Percentiles rank a stretch among this genome's conserved stretches.
phyloP scores from a whole-genome alignment of 2,113 vertebrate species.

The Leptocoma aspasia region DNA sequence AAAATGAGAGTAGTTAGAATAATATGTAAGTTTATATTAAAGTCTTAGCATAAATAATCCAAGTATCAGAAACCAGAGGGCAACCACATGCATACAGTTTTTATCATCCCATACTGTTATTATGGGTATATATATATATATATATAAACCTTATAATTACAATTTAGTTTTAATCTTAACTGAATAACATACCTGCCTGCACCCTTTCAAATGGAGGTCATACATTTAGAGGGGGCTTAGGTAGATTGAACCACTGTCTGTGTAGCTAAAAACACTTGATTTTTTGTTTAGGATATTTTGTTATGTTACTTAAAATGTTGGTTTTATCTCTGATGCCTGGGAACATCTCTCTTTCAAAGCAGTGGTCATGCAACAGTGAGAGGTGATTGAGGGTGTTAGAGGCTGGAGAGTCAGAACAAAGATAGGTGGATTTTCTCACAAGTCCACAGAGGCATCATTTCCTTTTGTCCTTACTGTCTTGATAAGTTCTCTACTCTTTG shows the following conservation, averaged over 20 bases:
- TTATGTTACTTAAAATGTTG: background rate
- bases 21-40: background rate
- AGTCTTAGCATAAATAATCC: background rate
- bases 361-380: background rate
- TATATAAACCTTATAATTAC: background rate
- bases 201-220: background rate
- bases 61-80: slow-evolving; percentile 14
- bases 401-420: background rate
- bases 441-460: background rate
- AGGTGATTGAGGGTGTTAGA: background rate
- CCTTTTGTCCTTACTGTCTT: background rate
- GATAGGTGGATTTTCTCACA: background rate
- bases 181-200: background rate
- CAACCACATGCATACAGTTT: background rate
- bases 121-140: background rate
- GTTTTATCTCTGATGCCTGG: background rate
- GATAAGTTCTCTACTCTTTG: background rate
- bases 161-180: slow-evolving; percentile 20
- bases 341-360: background rate
- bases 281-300: background rate
- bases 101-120: background rate
- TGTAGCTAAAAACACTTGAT: background rate
- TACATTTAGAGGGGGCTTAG: background rate
- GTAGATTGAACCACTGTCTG: background rate
- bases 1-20: background rate